phyloP scores from a whole-genome alignment of 1,140 invertebrate genomes.

The Papilio polyxenes region DNA sequence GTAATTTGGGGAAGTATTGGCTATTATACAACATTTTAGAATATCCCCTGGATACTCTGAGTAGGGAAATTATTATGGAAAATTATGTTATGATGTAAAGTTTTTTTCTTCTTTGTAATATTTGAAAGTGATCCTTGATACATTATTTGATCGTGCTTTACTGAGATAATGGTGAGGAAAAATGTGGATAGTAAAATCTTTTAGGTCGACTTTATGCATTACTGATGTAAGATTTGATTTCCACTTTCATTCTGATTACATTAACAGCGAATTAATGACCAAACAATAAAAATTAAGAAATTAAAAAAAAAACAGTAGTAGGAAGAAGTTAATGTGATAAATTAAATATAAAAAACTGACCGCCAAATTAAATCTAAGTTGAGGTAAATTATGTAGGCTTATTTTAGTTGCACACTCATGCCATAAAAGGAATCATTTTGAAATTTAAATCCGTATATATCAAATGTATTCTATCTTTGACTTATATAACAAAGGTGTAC shows the following conservation, averaged over 20 bases:
- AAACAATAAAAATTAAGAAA: too few species aligned
- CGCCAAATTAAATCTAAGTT: too few species aligned
- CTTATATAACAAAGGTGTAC: constrained; percentile 28
- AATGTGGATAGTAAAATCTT: not conserved
- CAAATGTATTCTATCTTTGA: not conserved
- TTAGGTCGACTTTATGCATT: not conserved
- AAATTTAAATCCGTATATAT: not conserved
- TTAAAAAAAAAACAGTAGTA: too few species aligned
- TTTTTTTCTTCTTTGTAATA: constrained; percentile 1
- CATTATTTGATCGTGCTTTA: not conserved
- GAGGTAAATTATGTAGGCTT: too few species aligned
- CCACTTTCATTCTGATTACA: not conserved
- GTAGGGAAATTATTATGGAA: constrained; percentile 31
- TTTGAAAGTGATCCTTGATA: not conserved
- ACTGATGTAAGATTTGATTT: not conserved
- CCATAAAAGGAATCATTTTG: not conserved
- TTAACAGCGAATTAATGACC: not conserved
- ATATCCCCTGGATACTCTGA: constrained; percentile 46
- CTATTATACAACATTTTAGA: constrained; percentile 59
- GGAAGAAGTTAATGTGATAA: too few species aligned
- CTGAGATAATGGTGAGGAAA: not conserved
- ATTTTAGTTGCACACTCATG: too few species aligned
- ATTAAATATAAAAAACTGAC: too few species aligned
- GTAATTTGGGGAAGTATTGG: constrained; percentile 39
- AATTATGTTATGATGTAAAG: constrained; percentile 24